Evolutionary conservation across 2,797 vertebrate species (phyloP).

Genomic region (Alfaro cultratus): DNA sequence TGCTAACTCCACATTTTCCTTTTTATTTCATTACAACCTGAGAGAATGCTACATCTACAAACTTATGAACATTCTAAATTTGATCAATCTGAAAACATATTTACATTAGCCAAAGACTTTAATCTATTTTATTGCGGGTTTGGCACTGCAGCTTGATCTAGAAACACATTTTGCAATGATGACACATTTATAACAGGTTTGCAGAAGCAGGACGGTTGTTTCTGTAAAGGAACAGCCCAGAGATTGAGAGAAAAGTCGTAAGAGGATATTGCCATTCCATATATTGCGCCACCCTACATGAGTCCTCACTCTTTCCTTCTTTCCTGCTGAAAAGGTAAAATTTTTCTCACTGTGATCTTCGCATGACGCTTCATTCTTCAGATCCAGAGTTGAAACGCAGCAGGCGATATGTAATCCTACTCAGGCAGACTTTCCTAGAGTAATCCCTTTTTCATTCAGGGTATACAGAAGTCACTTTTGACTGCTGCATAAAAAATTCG

Average conservation of each 20-base stretch:
- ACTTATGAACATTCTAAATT: not conserved
- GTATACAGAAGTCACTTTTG: conserved; percentile 66
- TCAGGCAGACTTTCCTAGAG: conserved; percentile 61
- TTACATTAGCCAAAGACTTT: not conserved
- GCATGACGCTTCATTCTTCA: conserved; percentile 49
- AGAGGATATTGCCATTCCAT: conserved; percentile 28
- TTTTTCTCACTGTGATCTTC: conserved; percentile 44
- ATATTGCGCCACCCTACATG: conserved; percentile 7
- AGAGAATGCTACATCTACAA: not conserved
- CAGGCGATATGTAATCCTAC: conserved; percentile 72
- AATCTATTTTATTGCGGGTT: not conserved
- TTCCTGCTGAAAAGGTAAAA: conserved; percentile 43
- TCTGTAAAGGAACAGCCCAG: conserved; percentile 1
- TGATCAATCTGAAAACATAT: not conserved
- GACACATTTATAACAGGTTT: not conserved
- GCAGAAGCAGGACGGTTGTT: not conserved
- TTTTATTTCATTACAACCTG: not conserved
- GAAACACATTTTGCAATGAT: not conserved
- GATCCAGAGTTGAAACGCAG: conserved; percentile 65
- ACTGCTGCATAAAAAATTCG: conserved; percentile 59
- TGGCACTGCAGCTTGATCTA: not conserved
- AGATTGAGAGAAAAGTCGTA: conserved; percentile 1
- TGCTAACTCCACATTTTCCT: not conserved
- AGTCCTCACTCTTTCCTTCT: conserved; percentile 3
- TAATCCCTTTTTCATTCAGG: conserved; percentile 66